Evolutionary conservation across 1,140 invertebrate genomes (phyloP), one percentile per base, ranked within the genome.

Genomic region (Lordiphosa clarofinis): DNA sequence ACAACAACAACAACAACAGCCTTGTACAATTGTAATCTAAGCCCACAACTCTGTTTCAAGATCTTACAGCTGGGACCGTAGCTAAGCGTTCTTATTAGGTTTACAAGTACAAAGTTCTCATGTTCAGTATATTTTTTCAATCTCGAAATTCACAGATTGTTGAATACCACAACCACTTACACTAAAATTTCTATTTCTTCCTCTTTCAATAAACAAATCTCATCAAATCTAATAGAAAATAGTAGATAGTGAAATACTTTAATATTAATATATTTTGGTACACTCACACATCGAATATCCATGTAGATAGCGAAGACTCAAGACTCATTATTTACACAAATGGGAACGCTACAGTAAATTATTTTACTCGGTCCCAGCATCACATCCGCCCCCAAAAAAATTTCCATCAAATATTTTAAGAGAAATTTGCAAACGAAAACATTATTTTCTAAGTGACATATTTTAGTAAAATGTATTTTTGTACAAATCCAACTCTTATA

Each of bases 381-480:
- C 40, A 36, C 36, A 56, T 65, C 48, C 55, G 71, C 59, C 43
- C 37, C 9, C 12, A 33, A 40, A 46, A 12, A 55, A 52, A 38
- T 40, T 58, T 52, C 53, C 62, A 72, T 53, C 49, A 33, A 46
- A 43, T 73, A 66, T 40, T 46, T 50, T 82, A 81, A 81, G 75
- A 62, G 43, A 73, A 68, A 73, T 59, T 48, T 76, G 54, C 71
- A 75, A 70, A 76, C 40, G 44, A 56, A 73, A 63, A 73, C 9
- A 78, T 84, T 78, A 69, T 84, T 82, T 84, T 84, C 50, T 84
- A 76, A 56, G 79, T 73, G 63, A 61, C 55, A 73, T 78, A 78
- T 78, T 84, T 82, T 84, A 84, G 78, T 84, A 53, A 84, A 84
- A 84, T 78, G 79, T 84, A 86, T 84, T 84, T 84, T 84, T 84